Percentiles rank a stretch among this genome's conserved stretches.
phyloP scores from a whole-genome alignment of 2,113 vertebrate species.

The Passer domesticus region DNA sequence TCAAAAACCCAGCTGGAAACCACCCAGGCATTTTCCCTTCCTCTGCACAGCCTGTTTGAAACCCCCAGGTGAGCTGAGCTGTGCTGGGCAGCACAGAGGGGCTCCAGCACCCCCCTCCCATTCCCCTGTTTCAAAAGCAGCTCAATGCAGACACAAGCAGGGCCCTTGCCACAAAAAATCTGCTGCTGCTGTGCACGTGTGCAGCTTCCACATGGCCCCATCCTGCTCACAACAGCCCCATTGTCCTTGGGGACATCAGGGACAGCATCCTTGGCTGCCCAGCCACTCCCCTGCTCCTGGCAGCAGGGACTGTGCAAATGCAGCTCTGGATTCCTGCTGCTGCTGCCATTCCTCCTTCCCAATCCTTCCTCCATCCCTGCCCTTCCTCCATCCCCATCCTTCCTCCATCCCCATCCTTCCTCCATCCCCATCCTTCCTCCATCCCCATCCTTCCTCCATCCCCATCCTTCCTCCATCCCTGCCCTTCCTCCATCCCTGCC shows the following conservation, averaged over 20 bases:
- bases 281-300: not conserved
- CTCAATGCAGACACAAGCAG: not conserved
- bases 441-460: not conserved
- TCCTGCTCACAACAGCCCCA: not conserved
- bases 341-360: not conserved
- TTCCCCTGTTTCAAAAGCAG: not conserved
- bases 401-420: too few relatives aligned
- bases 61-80: fast-evolving
- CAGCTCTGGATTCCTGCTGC: not conserved
- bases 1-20: not conserved
- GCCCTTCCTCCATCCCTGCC: too few relatives aligned
- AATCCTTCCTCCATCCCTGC: not conserved
- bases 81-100: not conserved
- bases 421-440: not conserved
- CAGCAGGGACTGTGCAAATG: not conserved
- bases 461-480: not conserved
- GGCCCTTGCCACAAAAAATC: not conserved
- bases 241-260: not conserved
- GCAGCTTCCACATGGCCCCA: not conserved
- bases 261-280: not conserved
- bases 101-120: not conserved
- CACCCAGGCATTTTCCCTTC: not conserved
- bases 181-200: not conserved
- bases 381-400: too few relatives aligned
- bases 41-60: not conserved